phyloP scores from a whole-genome alignment of 2,113 vertebrate species.

The Cryptotis parvus region DNA sequence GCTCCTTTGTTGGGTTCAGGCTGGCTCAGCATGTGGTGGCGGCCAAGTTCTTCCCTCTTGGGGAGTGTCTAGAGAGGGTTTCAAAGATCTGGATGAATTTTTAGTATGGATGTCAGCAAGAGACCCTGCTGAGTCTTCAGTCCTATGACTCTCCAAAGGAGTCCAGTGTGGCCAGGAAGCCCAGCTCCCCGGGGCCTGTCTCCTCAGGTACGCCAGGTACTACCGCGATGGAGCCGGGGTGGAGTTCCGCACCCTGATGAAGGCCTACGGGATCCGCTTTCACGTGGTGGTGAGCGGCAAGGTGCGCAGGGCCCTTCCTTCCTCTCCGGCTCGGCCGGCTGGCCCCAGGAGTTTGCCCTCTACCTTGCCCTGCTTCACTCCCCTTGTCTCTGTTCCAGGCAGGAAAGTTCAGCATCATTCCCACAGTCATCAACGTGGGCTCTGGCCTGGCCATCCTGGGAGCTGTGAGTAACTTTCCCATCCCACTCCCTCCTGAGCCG shows the following conservation, averaged over 20 bases:
- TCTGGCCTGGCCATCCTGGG: conserved; percentile 96
- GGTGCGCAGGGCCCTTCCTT: conserved; percentile 83
- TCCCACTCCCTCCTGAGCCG: too few species aligned
- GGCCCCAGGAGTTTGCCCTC: not conserved
- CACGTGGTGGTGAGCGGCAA: conserved; percentile 96
- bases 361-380: not conserved
- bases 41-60: not conserved
- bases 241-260: conserved; percentile 92
- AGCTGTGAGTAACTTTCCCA: conserved; percentile 89
- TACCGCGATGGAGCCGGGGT: conserved; percentile 89
- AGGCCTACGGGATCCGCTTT: conserved; percentile 98
- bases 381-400: conserved; percentile 88
- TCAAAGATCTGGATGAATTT: not conserved
- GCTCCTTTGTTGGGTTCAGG: not conserved
- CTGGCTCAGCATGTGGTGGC: not conserved
- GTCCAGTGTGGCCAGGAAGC: not conserved
- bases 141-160: not conserved
- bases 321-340: not conserved
- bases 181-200: not conserved
- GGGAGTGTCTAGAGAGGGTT: not conserved
- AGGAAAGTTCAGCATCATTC: conserved; percentile 96
- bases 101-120: not conserved
- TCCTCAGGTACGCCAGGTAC: conserved; percentile 93
- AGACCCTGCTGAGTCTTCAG: not conserved
- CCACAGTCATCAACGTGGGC: conserved; percentile 95